Evolutionary conservation across 2,888 invertebrate genomes (phyloP), one percentile per base, ranked within the genome.

Genomic region (Chrysolina oricalcia): DNA sequence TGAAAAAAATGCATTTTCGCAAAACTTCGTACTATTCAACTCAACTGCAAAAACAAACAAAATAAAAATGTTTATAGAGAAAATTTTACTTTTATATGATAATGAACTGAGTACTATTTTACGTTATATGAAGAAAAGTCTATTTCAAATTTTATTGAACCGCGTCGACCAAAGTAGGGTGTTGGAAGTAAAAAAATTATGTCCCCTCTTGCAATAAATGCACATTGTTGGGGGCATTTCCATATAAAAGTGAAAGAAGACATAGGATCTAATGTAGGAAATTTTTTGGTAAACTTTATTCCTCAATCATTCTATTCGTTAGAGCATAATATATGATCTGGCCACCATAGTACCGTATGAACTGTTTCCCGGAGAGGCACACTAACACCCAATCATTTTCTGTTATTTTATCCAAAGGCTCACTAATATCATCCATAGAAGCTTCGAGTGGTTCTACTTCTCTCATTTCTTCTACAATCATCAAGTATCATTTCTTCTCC

Each of bases 331-430:
- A 21, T 56, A 50, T 48, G 43, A 67, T 46, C 43, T 67, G 67
- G 23, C 48, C 67, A 67, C 48, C 46, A 67, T 67, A 67, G 50
- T 50, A 67, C 21, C 21, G 27, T 50, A 13, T 50, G 43, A 23
- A 67, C 43, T 67, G 50, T 67, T 67, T 67, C 8, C 43, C 67
- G 48, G n/a, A 67, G 27, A 43, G 21, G 27, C 43, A 41, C 2
- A 64, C 40, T 41, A 64, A 64, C 35, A 67, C 50, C 67, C 67
- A 67, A 27, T 67, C 67, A 43, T 67, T 67, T 46, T 67, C 67
- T 56, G 56, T 56, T 21, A 48, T 23, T 19, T 4, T 23, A 21
- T 35, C 35, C 63, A 56, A 17, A 56, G 56, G 15, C 10, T 56
- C n/a, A 56, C 21, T 21, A 17, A 11, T 56, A 6, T 56, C 21